Conservation (phyloP, 2,113 vertebrate species). For the Malurus alboscapulatus region DNA sequence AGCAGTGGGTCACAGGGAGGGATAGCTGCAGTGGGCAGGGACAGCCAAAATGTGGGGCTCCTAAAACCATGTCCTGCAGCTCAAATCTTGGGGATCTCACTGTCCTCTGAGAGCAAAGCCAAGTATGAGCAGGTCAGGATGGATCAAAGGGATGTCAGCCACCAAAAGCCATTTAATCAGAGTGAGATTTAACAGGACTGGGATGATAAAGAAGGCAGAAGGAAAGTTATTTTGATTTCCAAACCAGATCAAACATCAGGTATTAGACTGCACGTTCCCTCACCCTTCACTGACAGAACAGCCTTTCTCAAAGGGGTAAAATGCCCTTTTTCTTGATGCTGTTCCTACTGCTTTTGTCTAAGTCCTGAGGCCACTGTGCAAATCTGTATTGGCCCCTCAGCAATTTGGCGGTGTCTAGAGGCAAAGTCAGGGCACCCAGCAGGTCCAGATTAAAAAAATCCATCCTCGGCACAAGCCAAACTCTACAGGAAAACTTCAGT, state of each 20-base stretch:
- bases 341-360: neutral
- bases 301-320: neutral
- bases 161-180: neutral
- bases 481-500: neutral
- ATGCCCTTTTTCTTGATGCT: neutral
- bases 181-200: neutral
- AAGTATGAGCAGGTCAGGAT: rapidly evolving
- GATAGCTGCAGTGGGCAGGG: neutral
- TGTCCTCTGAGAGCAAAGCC: neutral
- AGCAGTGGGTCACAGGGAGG: neutral
- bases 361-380: neutral
- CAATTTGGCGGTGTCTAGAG: neutral
- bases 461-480: neutral
- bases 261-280: neutral
- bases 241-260: neutral
- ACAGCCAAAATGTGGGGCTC: neutral
- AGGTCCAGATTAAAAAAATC: neutral
- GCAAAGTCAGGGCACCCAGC: neutral
- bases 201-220: neutral
- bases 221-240: neutral
- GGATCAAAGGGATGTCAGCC: neutral
- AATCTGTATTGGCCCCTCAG: neutral
- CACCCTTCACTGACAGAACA: neutral
- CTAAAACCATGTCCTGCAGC: neutral
- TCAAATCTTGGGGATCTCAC: neutral